Evolutionary conservation across 2,113 vertebrate genomes (phyloP).

Genomic region (Gadus chalcogrammus): DNA sequence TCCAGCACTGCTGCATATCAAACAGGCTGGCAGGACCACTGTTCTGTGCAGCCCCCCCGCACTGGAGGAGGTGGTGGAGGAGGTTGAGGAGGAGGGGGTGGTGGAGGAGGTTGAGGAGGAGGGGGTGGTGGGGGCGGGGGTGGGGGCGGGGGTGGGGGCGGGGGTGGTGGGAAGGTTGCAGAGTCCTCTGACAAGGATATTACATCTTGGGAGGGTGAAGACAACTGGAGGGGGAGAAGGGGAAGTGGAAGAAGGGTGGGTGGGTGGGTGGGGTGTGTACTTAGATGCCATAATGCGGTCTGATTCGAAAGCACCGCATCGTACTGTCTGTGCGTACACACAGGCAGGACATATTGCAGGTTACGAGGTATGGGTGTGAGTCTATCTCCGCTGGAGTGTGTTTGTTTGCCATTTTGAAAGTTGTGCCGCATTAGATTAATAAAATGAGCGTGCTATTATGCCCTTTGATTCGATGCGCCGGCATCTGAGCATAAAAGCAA

Average conservation of each 20-base stretch:
- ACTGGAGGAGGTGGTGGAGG: conserved; percentile 22
- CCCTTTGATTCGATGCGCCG: neutral
- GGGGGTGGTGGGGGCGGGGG: conserved; percentile 30
- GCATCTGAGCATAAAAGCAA: too few species aligned
- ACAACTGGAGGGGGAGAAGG: too few species aligned
- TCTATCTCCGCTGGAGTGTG: too few species aligned
- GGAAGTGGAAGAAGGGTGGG: conserved; percentile 44
- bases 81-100: conserved; percentile 28
- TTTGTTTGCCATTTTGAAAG: too few species aligned
- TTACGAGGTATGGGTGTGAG: too few species aligned
- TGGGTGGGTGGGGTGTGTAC: conserved; percentile 41
- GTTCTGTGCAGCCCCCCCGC: conserved; percentile 49
- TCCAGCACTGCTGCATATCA: conserved; percentile 64
- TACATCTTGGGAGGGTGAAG: conserved; percentile 40
- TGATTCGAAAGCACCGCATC: conserved; percentile 29
- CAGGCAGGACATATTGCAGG: too few species aligned
- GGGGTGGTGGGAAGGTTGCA: too few species aligned
- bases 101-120: conserved; percentile 28
- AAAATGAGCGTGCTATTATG: too few species aligned
- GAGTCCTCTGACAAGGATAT: conserved; percentile 52
- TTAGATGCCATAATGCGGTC: conserved; percentile 39
- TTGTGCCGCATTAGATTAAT: too few species aligned
- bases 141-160: conserved; percentile 35
- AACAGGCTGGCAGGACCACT: conserved; percentile 52
- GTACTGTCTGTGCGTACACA: too few species aligned